These are phyloP conservation scores for Enteromius thamalakanensis DNA, from an alignment of 2,797 vertebrate genomes.

Conservation along the genomic window DNA sequence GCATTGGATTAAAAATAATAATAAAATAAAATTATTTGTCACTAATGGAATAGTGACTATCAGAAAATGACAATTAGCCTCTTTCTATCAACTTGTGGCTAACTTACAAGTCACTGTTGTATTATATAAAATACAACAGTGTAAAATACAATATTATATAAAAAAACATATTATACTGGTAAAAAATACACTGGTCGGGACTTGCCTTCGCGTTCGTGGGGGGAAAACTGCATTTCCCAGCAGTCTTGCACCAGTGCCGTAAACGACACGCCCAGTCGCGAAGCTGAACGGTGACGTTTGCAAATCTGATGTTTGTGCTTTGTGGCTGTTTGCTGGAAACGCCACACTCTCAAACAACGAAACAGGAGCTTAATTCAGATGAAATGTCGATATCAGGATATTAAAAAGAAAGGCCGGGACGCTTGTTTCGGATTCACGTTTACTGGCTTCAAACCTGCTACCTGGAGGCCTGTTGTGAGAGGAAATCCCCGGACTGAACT, in stretches of 20 bases:
- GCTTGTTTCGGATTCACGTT: constrained; percentile 52
- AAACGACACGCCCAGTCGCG: constrained; percentile 61
- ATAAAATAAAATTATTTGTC: neutral
- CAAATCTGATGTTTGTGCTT: constrained; percentile 64
- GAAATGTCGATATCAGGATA: neutral
- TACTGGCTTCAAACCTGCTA: constrained; percentile 16
- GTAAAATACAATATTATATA: no score
- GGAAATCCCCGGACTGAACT: constrained; percentile 73
- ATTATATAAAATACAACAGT: no score
- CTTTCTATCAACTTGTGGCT: neutral
- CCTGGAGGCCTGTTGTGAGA: constrained; percentile 76
- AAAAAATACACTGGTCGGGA: neutral
- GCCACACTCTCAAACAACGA: constrained; percentile 46
- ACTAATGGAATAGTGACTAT: neutral
- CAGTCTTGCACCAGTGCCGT: constrained; percentile 59
- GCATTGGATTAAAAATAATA: neutral
- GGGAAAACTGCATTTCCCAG: constrained; percentile 72
- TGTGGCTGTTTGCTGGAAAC: constrained; percentile 58
- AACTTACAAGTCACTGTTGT: neutral
- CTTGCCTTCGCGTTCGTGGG: neutral
- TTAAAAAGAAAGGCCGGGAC: neutral
- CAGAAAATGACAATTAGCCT: neutral
- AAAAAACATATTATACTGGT: neutral
- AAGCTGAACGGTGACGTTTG: constrained; percentile 72
- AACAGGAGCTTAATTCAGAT: constrained; percentile 6